Conservation (phyloP, 2,888 invertebrate species). For the Trilocha varians region DNA sequence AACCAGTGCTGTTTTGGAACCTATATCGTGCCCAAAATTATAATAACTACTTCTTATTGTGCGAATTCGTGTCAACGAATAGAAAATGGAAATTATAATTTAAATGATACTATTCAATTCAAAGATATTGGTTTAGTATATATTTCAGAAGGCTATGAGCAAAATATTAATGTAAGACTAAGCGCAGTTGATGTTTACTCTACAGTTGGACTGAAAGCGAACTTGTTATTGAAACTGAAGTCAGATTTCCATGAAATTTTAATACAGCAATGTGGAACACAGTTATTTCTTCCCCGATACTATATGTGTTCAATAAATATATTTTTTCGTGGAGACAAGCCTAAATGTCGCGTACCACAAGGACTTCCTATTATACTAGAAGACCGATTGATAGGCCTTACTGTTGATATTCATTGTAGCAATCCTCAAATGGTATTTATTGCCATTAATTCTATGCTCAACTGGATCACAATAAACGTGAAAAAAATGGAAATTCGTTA, state of each 20-base stretch:
- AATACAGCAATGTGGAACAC: conserved; percentile 24
- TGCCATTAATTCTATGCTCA: conserved; percentile 23
- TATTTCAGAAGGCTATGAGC: conserved; percentile 4
- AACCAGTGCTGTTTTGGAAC: conserved; percentile 35
- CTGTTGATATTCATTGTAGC: conserved; percentile 16
- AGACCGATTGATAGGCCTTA: conserved; percentile 30
- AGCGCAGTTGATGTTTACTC: conserved; percentile 23
- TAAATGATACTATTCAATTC: conserved; percentile 6
- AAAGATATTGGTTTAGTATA: conserved; percentile 22
- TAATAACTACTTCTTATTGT: conserved; percentile 37
- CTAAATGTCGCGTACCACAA: conserved; percentile 20
- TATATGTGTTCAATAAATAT: conserved; percentile 30
- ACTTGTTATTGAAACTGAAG: conserved; percentile 21
- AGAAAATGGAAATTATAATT: conserved; percentile 9
- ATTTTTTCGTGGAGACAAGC: conserved; percentile 3
- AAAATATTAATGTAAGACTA: conserved; percentile 18
- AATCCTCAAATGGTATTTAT: conserved; percentile 22
- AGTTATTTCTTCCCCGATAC: conserved; percentile 13
- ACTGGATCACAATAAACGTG: conserved; percentile 25
- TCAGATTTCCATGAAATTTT: conserved; percentile 20
- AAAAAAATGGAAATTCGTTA: neutral
- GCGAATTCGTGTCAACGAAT: conserved; percentile 32
- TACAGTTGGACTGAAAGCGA: conserved; percentile 24
- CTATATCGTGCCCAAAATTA: conserved; percentile 25
- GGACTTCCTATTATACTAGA: conserved; percentile 38